Evolutionary conservation across 2,888 invertebrate species (phyloP), one percentile per base, ranked within the genome.

Genomic region (Idaea dimidiata): DNA sequence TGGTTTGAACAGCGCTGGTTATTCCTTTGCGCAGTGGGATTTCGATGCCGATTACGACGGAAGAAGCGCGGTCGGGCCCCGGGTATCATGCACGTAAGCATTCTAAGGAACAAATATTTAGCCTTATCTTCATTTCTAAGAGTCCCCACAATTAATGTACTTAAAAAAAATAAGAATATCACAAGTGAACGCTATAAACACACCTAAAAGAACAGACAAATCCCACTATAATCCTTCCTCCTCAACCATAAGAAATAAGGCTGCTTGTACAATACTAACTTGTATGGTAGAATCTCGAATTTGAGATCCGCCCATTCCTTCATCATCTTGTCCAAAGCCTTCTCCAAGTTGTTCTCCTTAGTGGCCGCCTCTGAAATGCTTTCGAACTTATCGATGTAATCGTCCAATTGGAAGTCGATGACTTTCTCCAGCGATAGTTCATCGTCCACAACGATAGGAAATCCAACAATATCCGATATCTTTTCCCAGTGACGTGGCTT

Each of bases 401-500:
- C 97, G 56, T 96, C 97, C 56, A 99, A 91, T 59, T 97, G 97
- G 83, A 97, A 97, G 80, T 98, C 98, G 59, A 97, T 96, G 8
- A 98, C 96, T 87, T 97, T 97, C 61, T 83, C 96, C 43, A 99
- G 89, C 0, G 97, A 97, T 69, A 97, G 92, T 32, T 96, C 95
- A 0, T 96, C 95, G 65, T 98, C 97, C 0, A 98, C 96, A 66
- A 95, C 94, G 56, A 99, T 96, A 0, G 98, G 97, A 84, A 98
- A 98, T 0, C 99, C 99, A 72, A 99, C 97, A 66, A 98, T 97
- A 78, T 99, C 98, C 0, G 98, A 98, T 6, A 99, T 96, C 87
- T 96, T 96, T 79, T 98, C 97, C 99, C 99, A 99, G 84, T 99
- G 99, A 0, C 98, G 94, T 1, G 93, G 94, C 79, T 97, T 97